Evolutionary conservation across 2,113 vertebrate species (phyloP).

Genomic region (Mungos mungo): DNA sequence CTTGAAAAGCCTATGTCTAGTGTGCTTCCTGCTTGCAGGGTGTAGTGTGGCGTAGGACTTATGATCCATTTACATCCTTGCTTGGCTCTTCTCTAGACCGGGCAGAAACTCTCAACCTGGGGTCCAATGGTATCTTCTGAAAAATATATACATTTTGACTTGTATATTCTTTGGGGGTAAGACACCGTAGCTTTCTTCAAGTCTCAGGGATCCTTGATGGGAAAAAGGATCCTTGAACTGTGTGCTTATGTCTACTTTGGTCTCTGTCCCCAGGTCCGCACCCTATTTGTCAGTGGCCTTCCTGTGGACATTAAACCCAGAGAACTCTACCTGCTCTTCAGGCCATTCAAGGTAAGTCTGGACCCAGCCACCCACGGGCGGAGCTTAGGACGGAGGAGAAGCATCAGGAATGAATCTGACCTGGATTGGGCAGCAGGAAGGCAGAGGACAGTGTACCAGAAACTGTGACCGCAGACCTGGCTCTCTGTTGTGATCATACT

Average conservation of each 20-base stretch:
- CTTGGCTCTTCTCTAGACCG: not conserved
- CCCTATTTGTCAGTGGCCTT: slow-evolving; percentile 97
- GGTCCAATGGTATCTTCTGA: not conserved
- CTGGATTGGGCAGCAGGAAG: not conserved
- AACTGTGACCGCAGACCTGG: not conserved
- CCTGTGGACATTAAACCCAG: slow-evolving; percentile 98
- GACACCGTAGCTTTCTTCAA: not conserved
- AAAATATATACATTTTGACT: not conserved
- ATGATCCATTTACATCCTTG: not conserved
- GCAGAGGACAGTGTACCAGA: not conserved
- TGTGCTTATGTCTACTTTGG: not conserved
- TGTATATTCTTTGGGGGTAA: not conserved
- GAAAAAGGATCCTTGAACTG: not conserved
- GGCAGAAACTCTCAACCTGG: not conserved
- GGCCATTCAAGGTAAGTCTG: slow-evolving; percentile 95
- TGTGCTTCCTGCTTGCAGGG: not conserved
- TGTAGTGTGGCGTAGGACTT: not conserved
- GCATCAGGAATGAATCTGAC: not conserved
- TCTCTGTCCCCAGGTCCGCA: slow-evolving; percentile 88
- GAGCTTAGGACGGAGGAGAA: not conserved
- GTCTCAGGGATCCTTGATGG: not conserved
- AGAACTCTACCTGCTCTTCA: slow-evolving; percentile 97
- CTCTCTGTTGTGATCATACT: not conserved
- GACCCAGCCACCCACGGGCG: not conserved
- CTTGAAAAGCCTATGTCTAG: not conserved